phyloP scores from a whole-genome alignment of 2,113 vertebrate genomes.

The Petroica traversi region DNA sequence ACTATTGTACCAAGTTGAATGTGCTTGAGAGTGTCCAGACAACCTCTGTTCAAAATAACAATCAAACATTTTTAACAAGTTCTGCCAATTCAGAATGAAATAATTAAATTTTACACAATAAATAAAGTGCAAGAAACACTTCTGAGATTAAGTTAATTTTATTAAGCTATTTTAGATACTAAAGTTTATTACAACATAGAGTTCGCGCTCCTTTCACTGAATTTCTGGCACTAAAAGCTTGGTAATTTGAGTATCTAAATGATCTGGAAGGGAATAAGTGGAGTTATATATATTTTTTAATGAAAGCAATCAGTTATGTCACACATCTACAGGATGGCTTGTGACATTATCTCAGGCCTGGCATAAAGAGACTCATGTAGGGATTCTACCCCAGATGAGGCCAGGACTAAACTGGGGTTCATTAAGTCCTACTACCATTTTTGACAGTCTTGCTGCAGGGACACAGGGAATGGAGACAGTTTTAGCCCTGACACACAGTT shows the following conservation, averaged over 20 bases:
- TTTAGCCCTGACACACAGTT: not conserved
- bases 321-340: not conserved
- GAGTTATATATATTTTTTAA: conserved; percentile 18
- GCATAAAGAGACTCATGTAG: not conserved
- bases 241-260: conserved; percentile 40
- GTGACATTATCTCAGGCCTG: not conserved
- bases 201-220: conserved; percentile 50
- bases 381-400: not conserved
- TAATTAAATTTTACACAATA: conserved; percentile 65
- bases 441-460: not conserved
- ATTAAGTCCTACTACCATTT: rapidly evolving
- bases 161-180: conserved; percentile 69
- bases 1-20: conserved; percentile 8
- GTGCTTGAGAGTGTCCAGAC: not conserved
- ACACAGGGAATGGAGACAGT: not conserved
- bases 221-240: conserved; percentile 52
- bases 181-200: conserved; percentile 52
- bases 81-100: conserved; percentile 53
- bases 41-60: conserved; percentile 23
- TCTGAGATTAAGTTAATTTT: conserved; percentile 64
- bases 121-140: conserved; percentile 28
- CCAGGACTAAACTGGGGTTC: not conserved
- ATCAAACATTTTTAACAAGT: conserved; percentile 62
- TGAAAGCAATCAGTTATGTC: not conserved
- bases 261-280: conserved; percentile 29